Conservation (phyloP, 2,797 vertebrate species). For the Hylomyscus alleni region DNA sequence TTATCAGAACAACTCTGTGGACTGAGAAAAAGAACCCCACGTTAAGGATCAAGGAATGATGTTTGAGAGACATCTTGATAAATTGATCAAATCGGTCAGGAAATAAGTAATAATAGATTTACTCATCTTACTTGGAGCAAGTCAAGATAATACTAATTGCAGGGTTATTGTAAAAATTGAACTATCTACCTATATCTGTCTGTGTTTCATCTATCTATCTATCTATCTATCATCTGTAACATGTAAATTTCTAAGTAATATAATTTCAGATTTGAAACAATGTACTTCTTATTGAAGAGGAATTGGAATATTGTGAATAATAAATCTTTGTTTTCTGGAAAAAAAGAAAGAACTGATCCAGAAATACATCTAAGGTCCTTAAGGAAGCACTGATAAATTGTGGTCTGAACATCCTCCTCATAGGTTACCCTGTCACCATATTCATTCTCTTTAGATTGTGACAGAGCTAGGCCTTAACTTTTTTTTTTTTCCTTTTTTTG, state of each 20-base stretch:
- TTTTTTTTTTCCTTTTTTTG: no score
- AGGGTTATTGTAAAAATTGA: not conserved
- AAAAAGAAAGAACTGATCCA: not conserved
- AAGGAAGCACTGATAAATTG: not conserved
- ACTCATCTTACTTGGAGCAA: not conserved
- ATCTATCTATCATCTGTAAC: not conserved
- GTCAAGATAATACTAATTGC: not conserved
- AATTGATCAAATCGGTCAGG: slow-evolving; percentile 3
- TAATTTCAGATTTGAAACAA: not conserved
- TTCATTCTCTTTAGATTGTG: not conserved
- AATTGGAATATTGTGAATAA: not conserved
- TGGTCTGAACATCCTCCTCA: not conserved
- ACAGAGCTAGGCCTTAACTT: not conserved
- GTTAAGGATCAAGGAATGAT: not conserved
- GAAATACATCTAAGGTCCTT: not conserved
- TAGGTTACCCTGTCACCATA: not conserved
- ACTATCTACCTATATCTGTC: not conserved
- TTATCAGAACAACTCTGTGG: not conserved
- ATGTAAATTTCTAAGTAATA: not conserved
- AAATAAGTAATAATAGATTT: not conserved
- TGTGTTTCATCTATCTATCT: not conserved
- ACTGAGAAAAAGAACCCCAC: not conserved
- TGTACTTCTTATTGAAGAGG: not conserved
- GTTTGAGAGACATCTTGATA: not conserved
- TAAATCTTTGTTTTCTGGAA: not conserved